Percentiles rank a stretch among this genome's conserved stretches.
These are phyloP conservation scores for Hylia prasina DNA, from an alignment of 2,113 vertebrate genomes.

Conservation along the genomic window DNA sequence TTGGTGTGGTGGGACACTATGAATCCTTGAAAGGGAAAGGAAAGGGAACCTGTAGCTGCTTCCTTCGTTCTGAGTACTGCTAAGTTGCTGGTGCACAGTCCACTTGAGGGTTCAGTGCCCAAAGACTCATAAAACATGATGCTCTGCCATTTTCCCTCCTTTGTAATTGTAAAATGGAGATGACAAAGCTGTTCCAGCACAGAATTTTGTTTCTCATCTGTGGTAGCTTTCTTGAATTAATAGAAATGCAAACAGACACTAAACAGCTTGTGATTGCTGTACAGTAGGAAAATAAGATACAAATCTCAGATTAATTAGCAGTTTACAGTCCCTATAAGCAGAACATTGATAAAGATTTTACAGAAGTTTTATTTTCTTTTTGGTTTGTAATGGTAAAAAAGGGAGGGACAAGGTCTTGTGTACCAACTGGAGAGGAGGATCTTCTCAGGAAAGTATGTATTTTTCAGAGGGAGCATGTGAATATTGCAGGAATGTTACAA, in stretches of 20 bases:
- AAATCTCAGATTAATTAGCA: neutral
- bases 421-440: neutral
- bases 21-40: neutral
- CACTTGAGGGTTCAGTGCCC: neutral
- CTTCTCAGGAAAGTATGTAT: neutral
- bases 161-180: neutral
- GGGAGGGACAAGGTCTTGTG: neutral
- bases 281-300: neutral
- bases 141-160: neutral
- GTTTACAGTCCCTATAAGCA: neutral
- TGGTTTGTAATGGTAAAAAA: neutral
- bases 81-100: neutral
- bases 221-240: neutral
- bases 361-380: too few species aligned
- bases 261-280: neutral
- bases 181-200: neutral
- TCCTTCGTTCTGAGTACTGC: neutral
- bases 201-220: neutral
- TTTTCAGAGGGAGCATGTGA: neutral
- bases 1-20: neutral
- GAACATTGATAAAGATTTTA: neutral
- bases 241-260: neutral
- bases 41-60: neutral
- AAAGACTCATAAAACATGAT: neutral
- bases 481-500: neutral